These are phyloP conservation scores for Calidris pygmaea DNA, from an alignment of 2,113 vertebrate species.

Conservation along the genomic window DNA sequence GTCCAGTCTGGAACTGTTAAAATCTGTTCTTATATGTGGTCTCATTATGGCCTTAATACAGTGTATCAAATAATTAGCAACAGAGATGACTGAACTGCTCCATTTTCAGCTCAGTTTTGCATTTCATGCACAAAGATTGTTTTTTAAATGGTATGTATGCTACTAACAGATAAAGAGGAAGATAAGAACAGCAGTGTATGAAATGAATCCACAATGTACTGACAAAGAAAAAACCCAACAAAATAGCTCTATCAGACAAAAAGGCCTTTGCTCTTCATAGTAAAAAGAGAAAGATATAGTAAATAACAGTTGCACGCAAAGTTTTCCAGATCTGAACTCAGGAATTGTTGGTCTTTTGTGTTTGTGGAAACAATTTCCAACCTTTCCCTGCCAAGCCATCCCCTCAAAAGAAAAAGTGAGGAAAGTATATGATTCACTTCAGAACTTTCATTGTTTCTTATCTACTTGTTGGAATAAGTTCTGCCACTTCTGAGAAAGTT, in stretches of 20 bases:
- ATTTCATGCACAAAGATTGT: background rate
- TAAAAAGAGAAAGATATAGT: background rate
- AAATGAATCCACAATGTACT: background rate
- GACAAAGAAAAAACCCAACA: background rate
- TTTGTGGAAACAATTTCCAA: background rate
- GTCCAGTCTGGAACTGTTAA: background rate
- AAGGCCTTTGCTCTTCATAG: background rate
- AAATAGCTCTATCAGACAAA: background rate
- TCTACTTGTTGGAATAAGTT: background rate
- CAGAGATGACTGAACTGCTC: background rate
- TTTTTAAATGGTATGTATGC: background rate
- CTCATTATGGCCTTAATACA: background rate
- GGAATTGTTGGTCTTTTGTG: background rate
- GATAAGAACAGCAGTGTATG: background rate
- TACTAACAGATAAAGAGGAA: background rate
- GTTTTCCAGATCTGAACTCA: background rate
- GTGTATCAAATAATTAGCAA: background rate
- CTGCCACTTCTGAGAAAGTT: background rate
- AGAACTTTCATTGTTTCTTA: background rate
- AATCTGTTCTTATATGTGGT: background rate
- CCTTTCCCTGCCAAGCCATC: background rate
- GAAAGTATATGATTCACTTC: accelerated
- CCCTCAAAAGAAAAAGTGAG: background rate
- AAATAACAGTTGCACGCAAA: background rate
- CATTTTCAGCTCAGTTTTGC: background rate